phyloP scores from a whole-genome alignment of 2,888 invertebrate species.

The Metopia argyrocephala region DNA sequence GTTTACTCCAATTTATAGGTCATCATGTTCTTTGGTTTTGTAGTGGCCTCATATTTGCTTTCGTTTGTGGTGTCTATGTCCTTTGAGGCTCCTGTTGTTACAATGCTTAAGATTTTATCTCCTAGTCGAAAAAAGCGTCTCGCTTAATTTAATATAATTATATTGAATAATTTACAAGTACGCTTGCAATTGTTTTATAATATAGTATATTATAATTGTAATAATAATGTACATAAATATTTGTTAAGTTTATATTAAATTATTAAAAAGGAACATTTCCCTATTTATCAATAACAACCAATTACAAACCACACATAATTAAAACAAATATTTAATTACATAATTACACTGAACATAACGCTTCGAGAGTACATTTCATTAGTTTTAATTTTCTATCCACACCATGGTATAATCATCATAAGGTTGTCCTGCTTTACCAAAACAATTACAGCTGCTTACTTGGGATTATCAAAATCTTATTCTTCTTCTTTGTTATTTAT shows the following conservation, averaged over 20 bases:
- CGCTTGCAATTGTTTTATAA: constrained; percentile 60
- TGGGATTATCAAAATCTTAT: too few species aligned
- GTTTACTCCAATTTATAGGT: constrained; percentile 80
- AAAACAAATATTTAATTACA: neutral
- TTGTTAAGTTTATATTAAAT: constrained; percentile 54
- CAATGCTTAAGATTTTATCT: constrained; percentile 86
- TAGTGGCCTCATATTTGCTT: constrained; percentile 87
- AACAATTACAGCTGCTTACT: too few species aligned
- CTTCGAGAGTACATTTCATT: too few species aligned
- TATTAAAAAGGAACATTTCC: constrained; percentile 19
- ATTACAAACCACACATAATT: constrained; percentile 28
- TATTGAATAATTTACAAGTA: constrained; percentile 32
- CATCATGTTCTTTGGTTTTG: constrained; percentile 88
- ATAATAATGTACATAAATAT: constrained; percentile 62
- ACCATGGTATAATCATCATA: too few species aligned
- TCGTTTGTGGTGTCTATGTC: constrained; percentile 89
- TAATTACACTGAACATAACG: too few species aligned
- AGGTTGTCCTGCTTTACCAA: too few species aligned
- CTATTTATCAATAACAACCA: constrained; percentile 56
- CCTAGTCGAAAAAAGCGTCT: constrained; percentile 80
- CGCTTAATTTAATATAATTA: constrained; percentile 67
- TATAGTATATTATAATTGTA: constrained; percentile 6
- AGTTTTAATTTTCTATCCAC: too few species aligned
- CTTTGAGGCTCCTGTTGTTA: constrained; percentile 91
- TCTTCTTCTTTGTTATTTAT: too few species aligned